Evolutionary conservation across 2,113 vertebrate species (phyloP).

Genomic region (Oncorhynchus kisutch): DNA sequence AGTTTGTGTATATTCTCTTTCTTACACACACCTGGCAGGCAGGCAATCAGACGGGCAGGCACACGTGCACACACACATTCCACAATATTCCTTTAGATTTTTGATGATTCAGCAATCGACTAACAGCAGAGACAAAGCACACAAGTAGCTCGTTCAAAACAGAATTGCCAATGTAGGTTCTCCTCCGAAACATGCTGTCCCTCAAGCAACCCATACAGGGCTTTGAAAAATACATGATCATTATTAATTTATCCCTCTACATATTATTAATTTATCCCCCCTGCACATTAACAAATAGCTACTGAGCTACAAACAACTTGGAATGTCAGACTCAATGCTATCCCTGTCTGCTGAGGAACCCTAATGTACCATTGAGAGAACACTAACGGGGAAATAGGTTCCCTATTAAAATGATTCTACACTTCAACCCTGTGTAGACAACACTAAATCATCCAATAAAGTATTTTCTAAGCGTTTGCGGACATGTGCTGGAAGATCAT

Average conservation of each 20-base stretch:
- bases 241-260: slow-evolving; percentile 18
- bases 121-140: background rate
- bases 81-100: no score
- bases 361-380: slow-evolving; percentile 6
- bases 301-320: slow-evolving; percentile 26
- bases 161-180: background rate
- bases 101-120: no score
- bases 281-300: slow-evolving; percentile 30
- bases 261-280: background rate
- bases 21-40: no score
- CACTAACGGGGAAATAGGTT: background rate
- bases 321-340: slow-evolving; percentile 42
- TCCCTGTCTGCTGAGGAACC: slow-evolving; percentile 29
- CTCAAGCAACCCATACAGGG: background rate
- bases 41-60: no score
- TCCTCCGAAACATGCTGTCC: background rate
- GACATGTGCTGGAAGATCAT: slow-evolving; percentile 25
- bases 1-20: no score
- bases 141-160: background rate
- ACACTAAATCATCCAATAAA: slow-evolving; percentile 21
- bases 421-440: slow-evolving; percentile 16
- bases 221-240: slow-evolving; percentile 39
- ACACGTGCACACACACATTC: no score
- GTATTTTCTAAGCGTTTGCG: slow-evolving; percentile 5
- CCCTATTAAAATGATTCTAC: slow-evolving; percentile 24